Evolutionary conservation across 1,140 invertebrate species (phyloP), one percentile per base, ranked within the genome.

Genomic region (Heliothis subflexa): DNA sequence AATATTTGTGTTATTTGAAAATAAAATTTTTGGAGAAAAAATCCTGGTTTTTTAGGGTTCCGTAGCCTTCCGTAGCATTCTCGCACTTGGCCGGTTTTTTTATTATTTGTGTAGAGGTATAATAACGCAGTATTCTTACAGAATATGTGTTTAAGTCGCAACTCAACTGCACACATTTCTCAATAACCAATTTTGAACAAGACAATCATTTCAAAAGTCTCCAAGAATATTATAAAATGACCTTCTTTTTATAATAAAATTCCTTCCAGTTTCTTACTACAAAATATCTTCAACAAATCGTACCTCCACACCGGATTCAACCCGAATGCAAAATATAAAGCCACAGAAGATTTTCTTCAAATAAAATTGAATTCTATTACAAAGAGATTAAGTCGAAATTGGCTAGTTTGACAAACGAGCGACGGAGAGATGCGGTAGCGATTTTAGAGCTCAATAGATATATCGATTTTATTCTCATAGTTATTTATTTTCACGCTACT

Each of bases 391-490:
- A 50, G 47, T 68, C 12, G 2, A 25, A 50, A 50, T 68, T 68
- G 45, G 21, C 25, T 25, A 50, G 45, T 47, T 68, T 52, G 45
- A 14, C 45, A 49, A 16, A 16, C 18, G 18, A 50, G 47, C 47
- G 13, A 50, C 21, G 47, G 45, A 68, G 13, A 14, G 50, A 68
- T 13, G 47, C 64, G 64, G 16, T 52, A 54, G 1, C 18, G 50
- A 71, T 71, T 54, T 71, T 18, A 55, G 50, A 71, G 68, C 28
- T 71, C 68, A 28, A 40, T 71, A 40, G 68, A 50, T 50, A 21
- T 55, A 70, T 54, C 50, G 50, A 71, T 55, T 70, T 10, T 70
- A 9, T 16, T 18, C 13, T 55, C 13, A 33, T 33, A 16, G 18
- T 52, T 7, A 71, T 55, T 71, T 40, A 16, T 33, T 55, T 71